Conservation (phyloP, 2,113 vertebrate species). For the Amphiprion ocellaris region DNA sequence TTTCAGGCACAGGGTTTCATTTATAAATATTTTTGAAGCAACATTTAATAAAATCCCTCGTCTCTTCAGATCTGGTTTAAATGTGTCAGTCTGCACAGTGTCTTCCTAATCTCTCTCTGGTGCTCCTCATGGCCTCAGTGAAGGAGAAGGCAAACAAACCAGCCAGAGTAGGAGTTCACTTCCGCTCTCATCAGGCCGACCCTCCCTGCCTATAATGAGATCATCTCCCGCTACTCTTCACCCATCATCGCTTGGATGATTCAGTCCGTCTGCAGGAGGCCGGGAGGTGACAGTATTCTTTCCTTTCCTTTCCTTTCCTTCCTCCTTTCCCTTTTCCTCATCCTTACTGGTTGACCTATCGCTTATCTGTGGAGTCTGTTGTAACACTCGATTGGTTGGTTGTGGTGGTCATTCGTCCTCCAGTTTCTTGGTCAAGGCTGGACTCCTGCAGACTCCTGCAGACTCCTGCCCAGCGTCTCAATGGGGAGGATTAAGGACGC, state of each 20-base stretch:
- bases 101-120: not conserved
- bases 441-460: slow-evolving; percentile 63
- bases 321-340: not conserved
- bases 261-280: slow-evolving; percentile 19
- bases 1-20: not conserved
- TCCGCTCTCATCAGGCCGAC: slow-evolving; percentile 31
- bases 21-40: not conserved
- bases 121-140: slow-evolving; percentile 16
- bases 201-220: slow-evolving; percentile 29
- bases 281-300: not conserved
- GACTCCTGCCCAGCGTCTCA: slow-evolving; percentile 61
- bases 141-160: slow-evolving; percentile 34
- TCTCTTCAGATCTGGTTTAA: not conserved
- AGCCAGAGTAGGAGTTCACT: slow-evolving; percentile 1
- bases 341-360: not conserved
- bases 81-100: not conserved
- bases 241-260: slow-evolving; percentile 26
- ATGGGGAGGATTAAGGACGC: slow-evolving; percentile 66
- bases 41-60: not conserved
- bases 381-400: slow-evolving; percentile 12
- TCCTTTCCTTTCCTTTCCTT: not conserved
- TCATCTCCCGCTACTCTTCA: slow-evolving; percentile 27
- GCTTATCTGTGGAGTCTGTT: no score
- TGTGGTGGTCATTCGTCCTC: not conserved
- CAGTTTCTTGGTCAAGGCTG: not conserved